Percentiles rank a stretch among this genome's conserved stretches.
Conservation (phyloP, 2,797 vertebrate genomes). For the Clarias fuscus region DNA sequence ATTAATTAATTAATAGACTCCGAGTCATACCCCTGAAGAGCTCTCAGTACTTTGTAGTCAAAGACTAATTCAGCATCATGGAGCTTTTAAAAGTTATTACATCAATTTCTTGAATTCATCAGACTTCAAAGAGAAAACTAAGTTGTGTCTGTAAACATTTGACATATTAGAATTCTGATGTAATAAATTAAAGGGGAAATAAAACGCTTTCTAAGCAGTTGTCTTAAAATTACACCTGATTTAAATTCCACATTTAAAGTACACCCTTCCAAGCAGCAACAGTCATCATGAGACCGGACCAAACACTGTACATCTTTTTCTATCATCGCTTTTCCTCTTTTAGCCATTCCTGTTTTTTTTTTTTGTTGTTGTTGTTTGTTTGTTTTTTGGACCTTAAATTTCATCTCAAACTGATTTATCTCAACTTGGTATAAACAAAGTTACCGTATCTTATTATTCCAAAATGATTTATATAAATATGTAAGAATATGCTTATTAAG, state of each 20-base stretch:
- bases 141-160: background rate
- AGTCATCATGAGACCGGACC: background rate
- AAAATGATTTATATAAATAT: background rate
- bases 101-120: background rate
- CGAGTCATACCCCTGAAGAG: too few species aligned
- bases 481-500: too few species aligned
- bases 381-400: background rate
- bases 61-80: too few species aligned
- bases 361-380: background rate
- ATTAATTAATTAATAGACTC: too few species aligned
- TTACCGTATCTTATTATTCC: background rate
- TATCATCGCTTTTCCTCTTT: background rate
- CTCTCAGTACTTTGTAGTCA: too few species aligned
- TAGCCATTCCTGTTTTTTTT: background rate
- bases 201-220: background rate
- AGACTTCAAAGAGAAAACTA: background rate
- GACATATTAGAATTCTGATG: background rate
- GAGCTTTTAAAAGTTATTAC: background rate
- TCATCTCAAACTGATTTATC: background rate
- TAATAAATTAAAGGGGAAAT: background rate
- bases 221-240: background rate
- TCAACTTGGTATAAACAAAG: background rate
- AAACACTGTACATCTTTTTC: background rate
- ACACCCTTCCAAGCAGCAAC: background rate
- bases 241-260: background rate